A percentile compares a stretch with the other conserved stretches of the same genome.
Evolutionary conservation across 1,140 invertebrate genomes (phyloP).

Genomic region (Episyrphus balteatus): DNA sequence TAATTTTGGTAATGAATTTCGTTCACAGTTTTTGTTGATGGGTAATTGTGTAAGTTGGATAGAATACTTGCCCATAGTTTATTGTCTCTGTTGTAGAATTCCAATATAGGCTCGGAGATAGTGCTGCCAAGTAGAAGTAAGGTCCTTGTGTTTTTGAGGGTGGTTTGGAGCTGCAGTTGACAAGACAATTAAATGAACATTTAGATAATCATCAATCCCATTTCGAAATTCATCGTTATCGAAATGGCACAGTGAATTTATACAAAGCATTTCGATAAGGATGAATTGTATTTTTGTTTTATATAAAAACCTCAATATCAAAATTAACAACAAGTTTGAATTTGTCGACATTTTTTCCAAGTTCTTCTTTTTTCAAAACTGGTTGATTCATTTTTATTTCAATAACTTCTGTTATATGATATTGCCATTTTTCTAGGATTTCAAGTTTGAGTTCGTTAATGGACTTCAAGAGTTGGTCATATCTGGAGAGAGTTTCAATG

Average conservation of each 20-base stretch:
- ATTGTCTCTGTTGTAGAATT: conserved; percentile 40
- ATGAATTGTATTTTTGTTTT: too few relatives aligned
- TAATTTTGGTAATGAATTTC: conserved; percentile 4
- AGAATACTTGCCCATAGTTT: conserved; percentile 36
- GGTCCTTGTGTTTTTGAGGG: conserved; percentile 23
- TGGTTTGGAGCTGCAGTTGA: conserved; percentile 10
- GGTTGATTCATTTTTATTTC: conserved; percentile 11
- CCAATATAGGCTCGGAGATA: conserved; percentile 14
- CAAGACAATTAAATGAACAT: too few relatives aligned
- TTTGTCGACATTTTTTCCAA: not conserved
- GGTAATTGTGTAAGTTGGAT: not conserved
- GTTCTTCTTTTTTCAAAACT: conserved; percentile 11
- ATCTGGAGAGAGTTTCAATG: conserved; percentile 11
- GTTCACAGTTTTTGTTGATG: not conserved
- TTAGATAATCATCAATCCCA: too few relatives aligned
- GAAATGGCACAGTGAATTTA: too few relatives aligned
- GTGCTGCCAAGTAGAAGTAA: conserved; percentile 15
- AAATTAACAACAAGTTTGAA: too few relatives aligned
- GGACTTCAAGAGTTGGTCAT: conserved; percentile 14
- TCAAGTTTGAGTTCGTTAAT: conserved; percentile 13
- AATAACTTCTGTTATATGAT: conserved; percentile 13
- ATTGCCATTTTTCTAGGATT: conserved; percentile 16
- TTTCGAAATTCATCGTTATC: conserved; percentile 39
- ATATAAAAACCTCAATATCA: too few relatives aligned
- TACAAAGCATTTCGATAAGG: too few relatives aligned